Conservation (phyloP, 2,113 vertebrate species). For the Thunnus thynnus region DNA sequence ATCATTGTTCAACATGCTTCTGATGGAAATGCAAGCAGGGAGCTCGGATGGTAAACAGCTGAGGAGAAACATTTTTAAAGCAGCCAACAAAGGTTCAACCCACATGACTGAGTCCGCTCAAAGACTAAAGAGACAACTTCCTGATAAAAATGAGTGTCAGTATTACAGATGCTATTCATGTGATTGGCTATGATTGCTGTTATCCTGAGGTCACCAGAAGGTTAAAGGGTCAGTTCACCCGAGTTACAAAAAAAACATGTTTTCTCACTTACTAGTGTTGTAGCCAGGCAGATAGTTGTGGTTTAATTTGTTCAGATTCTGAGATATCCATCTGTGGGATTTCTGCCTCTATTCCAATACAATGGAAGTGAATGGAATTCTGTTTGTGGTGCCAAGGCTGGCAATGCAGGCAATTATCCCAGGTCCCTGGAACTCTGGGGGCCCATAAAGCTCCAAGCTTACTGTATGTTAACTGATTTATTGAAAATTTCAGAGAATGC, state of each 20-base stretch:
- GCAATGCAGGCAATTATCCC: too few relatives aligned
- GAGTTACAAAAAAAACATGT: background rate
- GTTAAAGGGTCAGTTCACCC: too few relatives aligned
- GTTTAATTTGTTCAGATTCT: background rate
- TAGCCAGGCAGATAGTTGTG: background rate
- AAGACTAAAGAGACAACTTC: background rate
- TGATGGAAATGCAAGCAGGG: conserved; percentile 71
- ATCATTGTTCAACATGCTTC: conserved; percentile 68
- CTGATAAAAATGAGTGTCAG: background rate
- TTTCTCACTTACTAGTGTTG: background rate
- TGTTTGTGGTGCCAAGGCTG: too few relatives aligned
- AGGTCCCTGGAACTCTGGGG: too few relatives aligned
- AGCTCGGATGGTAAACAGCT: background rate
- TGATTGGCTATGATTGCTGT: background rate
- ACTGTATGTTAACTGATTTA: too few relatives aligned
- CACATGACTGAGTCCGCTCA: background rate
- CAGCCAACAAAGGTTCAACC: background rate
- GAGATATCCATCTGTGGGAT: background rate
- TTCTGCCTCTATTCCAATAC: too few relatives aligned
- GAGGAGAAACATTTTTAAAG: background rate
- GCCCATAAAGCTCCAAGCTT: background rate
- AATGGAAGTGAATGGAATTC: too few relatives aligned
- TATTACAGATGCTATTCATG: background rate
- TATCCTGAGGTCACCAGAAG: background rate
- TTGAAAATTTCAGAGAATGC: too few relatives aligned